Evolutionary conservation across 2,113 vertebrate species (phyloP), one percentile per base, ranked within the genome.

Genomic region (Telmatochromis brachygnathus): DNA sequence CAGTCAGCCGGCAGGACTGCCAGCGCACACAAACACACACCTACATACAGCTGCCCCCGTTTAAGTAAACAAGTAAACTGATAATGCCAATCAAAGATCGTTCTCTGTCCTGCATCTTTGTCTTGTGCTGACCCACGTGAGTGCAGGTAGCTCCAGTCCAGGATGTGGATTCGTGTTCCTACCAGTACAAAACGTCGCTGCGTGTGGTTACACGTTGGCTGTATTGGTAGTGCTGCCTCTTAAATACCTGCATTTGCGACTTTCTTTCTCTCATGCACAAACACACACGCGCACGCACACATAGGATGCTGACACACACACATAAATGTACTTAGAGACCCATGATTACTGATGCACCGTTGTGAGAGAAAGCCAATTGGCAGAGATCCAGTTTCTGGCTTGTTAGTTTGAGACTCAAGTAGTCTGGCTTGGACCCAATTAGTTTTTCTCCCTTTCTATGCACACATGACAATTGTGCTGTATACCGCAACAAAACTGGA

Each of bases 341-440:
- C 79, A 89, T 87, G 86, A 92, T 87, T 88, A 87, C 90, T 87
- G 83, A 91, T 87, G 79, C 87, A 84, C 37, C 6, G 5, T 82
- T 28, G 42, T 81, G 73, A 77, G 83, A 86, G 68, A 81, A 83
- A 83, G 90, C 75, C 65, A 81, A 79, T 68, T 93, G 91, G 93
- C 88, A 51, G n/a, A 35, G 30, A 33, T 94, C 93, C 92, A 85
- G 68, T 84, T 89, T 84, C 79, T 87, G 79, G 75, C 93, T 95
- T 83, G 87, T 93, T 92, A 91, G 83, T 89, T 92, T 90, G 81
- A 80, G 82, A 90, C 87, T 92, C 65, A 51, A 87, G 77, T 81
- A 49, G 84, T 89, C 58, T 93, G 90, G 87, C 89, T 88, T 19
- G 47, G 84, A 65, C 88, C 94, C 92, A 94, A 88, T 92, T 89